Conservation (phyloP, 2,113 vertebrate genomes). For the Nothoprocta perdicaria region DNA sequence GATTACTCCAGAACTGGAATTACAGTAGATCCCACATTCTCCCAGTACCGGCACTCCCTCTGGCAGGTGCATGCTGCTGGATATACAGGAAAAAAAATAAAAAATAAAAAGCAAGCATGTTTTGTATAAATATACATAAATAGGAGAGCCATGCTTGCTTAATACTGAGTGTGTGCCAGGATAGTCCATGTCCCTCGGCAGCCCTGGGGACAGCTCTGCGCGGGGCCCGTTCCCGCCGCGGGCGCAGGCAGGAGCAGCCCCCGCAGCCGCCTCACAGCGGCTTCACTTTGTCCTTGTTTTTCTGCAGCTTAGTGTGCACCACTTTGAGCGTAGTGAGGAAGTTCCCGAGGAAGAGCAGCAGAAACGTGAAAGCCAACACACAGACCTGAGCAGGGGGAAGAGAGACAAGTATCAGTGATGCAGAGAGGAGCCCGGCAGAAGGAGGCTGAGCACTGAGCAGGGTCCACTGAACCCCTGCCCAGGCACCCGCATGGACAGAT, state of each 20-base stretch:
- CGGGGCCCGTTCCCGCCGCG: rapidly evolving
- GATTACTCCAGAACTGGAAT: slow-evolving; percentile 53
- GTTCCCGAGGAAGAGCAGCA: slow-evolving; percentile 95
- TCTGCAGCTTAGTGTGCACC: slow-evolving; percentile 92
- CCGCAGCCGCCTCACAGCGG: slow-evolving; percentile 63
- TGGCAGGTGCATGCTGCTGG: slow-evolving; percentile 50
- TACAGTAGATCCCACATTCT: slow-evolving; percentile 57
- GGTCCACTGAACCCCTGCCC: too few species aligned
- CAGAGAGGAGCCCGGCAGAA: too few species aligned
- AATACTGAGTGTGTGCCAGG: slow-evolving; percentile 65
- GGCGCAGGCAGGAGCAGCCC: rapidly evolving
- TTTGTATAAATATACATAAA: slow-evolving; percentile 77
- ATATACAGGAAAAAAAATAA: slow-evolving; percentile 17
- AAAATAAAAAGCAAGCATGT: slow-evolving; percentile 44
- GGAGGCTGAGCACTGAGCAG: too few species aligned
- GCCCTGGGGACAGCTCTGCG: rapidly evolving
- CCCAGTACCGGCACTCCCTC: background rate
- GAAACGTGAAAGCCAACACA: slow-evolving; percentile 92
- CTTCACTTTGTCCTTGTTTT: slow-evolving; percentile 85
- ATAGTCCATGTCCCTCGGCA: slow-evolving; percentile 23
- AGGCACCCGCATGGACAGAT: background rate
- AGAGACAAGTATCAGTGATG: background rate
- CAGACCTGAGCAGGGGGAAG: slow-evolving; percentile 80
- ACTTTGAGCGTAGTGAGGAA: slow-evolving; percentile 96
- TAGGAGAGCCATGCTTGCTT: slow-evolving; percentile 57